Base-by-base conservation (phyloP, 2,888 invertebrate species). In the Calliphora vomitoria region DNA sequence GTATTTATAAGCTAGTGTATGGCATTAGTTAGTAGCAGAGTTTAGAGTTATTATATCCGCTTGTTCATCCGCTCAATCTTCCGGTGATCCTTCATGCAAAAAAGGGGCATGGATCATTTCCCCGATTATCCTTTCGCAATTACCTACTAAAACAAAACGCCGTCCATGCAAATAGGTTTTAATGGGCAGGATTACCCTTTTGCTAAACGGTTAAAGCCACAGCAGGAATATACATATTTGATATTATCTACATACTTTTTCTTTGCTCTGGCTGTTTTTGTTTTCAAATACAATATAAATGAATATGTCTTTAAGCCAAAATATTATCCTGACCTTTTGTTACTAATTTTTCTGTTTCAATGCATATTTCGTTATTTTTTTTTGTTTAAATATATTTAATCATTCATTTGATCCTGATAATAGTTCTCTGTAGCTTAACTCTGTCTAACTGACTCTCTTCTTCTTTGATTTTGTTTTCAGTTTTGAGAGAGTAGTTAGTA, bases 261-360 rank as follows among this genome's bases (percentile, higher is more conserved):
- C 76, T 88, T 35, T 83, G 35, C 18, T 53, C 82, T 74, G 62
- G 72, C 84, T 84, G 87, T 82, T 87, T 91, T 91, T 92, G 91
- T 92, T 92, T 91, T 90, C 89, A 88, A 90, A 91, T 89, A 89
- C 87, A 88, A 71, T 82, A 75, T 58, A 90, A 91, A 92, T 91
- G 92, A 90, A 91, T 91, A 92, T 91, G 91, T 91, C 92, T 92
- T 88, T 92, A 92, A 92, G 92, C 92, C 92, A 92, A 92, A 92
- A 92, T 92, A 92, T 92, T 92, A 91, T 87, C 89, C 86, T 82
- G 82, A 85, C 80, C 79, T 79, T 41, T 85, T 86, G 66, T 76
- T 53, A 20, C 55, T 38, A 78, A 75, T 72, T 88, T 89, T 88
- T 89, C 88, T 50, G 4, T 41, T 91, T 87, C 53, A 89, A 89